Evolutionary conservation across 64 coral and sea anemone species (phyloP).

Genomic region (Porites australiensis): DNA sequence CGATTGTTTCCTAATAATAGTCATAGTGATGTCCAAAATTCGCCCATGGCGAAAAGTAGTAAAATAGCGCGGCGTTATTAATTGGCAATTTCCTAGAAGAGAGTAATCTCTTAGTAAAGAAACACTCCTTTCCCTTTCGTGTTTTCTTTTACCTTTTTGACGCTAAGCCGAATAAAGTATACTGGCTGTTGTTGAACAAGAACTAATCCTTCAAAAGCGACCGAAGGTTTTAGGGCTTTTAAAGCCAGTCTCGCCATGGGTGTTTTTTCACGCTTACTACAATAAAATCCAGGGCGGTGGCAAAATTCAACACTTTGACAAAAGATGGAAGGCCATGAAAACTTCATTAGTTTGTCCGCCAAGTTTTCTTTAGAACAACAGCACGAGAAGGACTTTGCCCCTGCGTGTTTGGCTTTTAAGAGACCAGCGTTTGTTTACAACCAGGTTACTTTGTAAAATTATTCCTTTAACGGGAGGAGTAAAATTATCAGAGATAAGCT

Average conservation of each 20-base stretch:
- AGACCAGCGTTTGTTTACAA: neutral
- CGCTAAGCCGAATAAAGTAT: neutral
- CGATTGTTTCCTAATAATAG: neutral
- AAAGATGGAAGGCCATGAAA: neutral
- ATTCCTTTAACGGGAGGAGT: neutral
- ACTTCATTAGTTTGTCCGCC: no score
- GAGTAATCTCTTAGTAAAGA: neutral
- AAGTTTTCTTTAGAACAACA: neutral
- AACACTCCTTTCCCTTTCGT: neutral
- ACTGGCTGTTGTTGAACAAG: no score
- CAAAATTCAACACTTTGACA: neutral
- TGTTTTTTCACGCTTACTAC: neutral
- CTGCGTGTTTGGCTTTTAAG: neutral
- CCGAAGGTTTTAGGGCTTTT: neutral
- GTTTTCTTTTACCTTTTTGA: neutral
- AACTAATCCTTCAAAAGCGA: conserved; percentile 17
- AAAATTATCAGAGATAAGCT: conserved; percentile 4
- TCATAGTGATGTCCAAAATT: neutral
- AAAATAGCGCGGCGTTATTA: neutral
- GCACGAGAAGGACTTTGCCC: neutral
- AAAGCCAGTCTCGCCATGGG: neutral
- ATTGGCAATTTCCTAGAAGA: neutral
- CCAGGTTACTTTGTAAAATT: neutral
- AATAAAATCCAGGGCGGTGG: neutral
- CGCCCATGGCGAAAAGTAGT: neutral